Conservation (phyloP, 2,113 vertebrate genomes). For the Cyprinodon tularosa region DNA sequence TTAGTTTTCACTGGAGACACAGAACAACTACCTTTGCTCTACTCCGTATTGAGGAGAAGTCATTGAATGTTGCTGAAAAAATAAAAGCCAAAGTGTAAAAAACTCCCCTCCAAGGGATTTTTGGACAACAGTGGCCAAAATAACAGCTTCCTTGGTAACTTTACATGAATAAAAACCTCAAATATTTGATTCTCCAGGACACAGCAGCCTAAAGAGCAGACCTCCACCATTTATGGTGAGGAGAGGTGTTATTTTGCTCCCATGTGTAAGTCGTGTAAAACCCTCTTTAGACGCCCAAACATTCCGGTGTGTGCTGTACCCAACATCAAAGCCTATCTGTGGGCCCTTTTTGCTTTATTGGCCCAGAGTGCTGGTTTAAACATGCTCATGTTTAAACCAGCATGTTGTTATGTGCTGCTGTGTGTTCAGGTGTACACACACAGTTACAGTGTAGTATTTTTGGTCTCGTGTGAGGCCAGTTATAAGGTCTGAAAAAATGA, state of each 20-base stretch:
- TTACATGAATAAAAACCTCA: conserved; percentile 19
- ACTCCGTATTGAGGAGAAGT: not conserved
- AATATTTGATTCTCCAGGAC: conserved; percentile 11
- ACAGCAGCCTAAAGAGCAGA: not conserved
- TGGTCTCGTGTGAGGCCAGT: not conserved
- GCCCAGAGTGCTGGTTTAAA: conserved; percentile 6
- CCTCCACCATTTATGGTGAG: conserved; percentile 8
- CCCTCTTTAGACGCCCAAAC: conserved; percentile 29
- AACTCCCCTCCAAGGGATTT: not conserved
- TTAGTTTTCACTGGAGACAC: too few species aligned
- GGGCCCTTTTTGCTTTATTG: conserved; percentile 31
- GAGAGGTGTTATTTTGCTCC: conserved; percentile 33
- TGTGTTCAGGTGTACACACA: not conserved
- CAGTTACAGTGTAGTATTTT: not conserved
- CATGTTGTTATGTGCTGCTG: not conserved
- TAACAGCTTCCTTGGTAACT: conserved; percentile 1
- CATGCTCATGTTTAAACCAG: not conserved
- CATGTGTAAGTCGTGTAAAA: conserved; percentile 24
- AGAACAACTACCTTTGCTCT: not conserved
- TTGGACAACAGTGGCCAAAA: conserved; percentile 8
- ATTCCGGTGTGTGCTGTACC: conserved; percentile 14
- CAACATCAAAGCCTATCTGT: conserved; percentile 46
- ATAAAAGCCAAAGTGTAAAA: not conserved
- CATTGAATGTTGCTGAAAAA: not conserved
- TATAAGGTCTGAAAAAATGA: not conserved